Evolutionary conservation across 2,113 vertebrate species (phyloP).

Genomic region (Mormoops blainvillei): DNA sequence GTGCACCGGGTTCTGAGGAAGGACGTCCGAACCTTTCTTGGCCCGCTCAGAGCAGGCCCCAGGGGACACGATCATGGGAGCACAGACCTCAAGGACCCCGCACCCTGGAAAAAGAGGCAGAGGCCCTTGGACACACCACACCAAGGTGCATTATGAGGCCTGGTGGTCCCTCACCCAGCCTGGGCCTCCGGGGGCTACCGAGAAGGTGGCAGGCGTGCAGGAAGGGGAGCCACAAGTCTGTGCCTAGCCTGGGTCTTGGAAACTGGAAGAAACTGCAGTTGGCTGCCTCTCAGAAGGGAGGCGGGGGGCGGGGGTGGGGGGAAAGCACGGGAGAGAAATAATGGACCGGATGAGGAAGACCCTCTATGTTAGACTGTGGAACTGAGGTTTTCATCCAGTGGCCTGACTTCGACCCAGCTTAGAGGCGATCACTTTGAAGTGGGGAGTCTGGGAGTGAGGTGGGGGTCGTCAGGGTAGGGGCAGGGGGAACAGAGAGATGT

Average conservation of each 20-base stretch:
- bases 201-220: background rate
- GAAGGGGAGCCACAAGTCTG: background rate
- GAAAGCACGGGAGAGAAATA: accelerated
- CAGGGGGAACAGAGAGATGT: no score
- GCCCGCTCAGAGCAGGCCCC: background rate
- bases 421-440: background rate
- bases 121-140: background rate
- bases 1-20: background rate
- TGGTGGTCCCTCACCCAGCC: background rate
- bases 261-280: background rate
- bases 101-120: background rate
- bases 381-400: background rate
- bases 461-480: accelerated
- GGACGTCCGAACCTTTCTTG: background rate
- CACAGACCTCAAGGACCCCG: background rate
- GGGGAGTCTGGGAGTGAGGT: background rate
- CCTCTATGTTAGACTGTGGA: background rate
- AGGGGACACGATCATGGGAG: accelerated
- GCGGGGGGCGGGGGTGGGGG: background rate
- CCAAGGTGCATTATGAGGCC: background rate
- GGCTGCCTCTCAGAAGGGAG: no score
- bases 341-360: background rate
- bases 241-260: background rate
- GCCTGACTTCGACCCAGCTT: background rate
- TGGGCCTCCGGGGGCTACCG: background rate